A percentile compares a stretch with the other conserved stretches of the same genome.
Evolutionary conservation across 2,888 invertebrate genomes (phyloP).

Genomic region (Muscina levida): DNA sequence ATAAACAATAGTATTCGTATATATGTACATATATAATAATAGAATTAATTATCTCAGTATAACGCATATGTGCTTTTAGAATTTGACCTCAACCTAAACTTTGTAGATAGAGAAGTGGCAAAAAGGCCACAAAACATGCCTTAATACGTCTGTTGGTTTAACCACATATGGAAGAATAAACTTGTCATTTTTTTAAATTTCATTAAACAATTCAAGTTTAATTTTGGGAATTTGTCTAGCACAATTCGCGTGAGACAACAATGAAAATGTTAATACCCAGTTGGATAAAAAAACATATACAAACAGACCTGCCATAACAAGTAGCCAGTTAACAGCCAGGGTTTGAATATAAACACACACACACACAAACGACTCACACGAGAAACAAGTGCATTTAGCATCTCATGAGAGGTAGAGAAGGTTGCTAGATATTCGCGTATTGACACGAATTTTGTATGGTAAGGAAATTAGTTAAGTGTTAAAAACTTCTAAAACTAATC

Average conservation of each 20-base stretch:
- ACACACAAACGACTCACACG: too few species aligned
- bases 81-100: constrained; percentile 41
- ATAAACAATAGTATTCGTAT: too few species aligned
- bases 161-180: constrained; percentile 40
- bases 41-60: constrained; percentile 23
- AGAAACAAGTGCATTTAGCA: too few species aligned
- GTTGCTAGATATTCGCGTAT: too few species aligned
- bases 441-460: too few species aligned
- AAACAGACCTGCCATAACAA: too few species aligned
- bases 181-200: constrained; percentile 46
- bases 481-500: too few species aligned
- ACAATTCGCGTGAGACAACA: constrained; percentile 46
- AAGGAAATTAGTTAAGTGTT: too few species aligned
- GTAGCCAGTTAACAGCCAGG: too few species aligned
- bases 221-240: constrained; percentile 32
- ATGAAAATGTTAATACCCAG: constrained; percentile 44
- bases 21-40: constrained; percentile 4
- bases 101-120: constrained; percentile 6
- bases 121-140: constrained; percentile 37
- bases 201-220: constrained; percentile 51
- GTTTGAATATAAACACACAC: too few species aligned
- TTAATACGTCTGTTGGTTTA: constrained; percentile 37
- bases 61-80: background rate
- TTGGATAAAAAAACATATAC: constrained; percentile 16
- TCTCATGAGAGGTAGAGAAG: too few species aligned